Evolutionary conservation across 2,888 invertebrate species (phyloP).

Genomic region (Napeogenes sylphis): DNA sequence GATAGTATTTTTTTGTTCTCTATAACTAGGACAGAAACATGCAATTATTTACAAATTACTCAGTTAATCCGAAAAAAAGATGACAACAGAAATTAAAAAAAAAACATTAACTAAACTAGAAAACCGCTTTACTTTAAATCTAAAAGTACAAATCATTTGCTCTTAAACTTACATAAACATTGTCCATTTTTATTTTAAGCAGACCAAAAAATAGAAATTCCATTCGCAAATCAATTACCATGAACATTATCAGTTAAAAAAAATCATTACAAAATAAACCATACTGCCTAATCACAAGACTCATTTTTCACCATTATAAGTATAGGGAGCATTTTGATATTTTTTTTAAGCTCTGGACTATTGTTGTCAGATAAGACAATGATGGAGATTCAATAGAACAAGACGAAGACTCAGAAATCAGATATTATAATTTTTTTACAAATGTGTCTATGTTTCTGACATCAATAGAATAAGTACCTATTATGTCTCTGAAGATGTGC

Average conservation of each 20-base stretch:
- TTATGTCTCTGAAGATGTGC: too few species aligned
- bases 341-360: conserved; percentile 25
- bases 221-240: conserved; percentile 20
- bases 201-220: conserved; percentile 15
- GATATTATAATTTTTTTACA: neutral
- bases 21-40: too few species aligned
- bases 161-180: neutral
- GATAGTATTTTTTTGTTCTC: too few species aligned
- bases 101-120: too few species aligned
- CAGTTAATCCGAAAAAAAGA: too few species aligned
- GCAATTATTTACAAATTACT: too few species aligned
- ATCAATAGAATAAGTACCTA: too few species aligned
- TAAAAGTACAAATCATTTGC: too few species aligned
- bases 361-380: conserved; percentile 33
- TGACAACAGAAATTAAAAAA: too few species aligned
- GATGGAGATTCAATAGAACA: conserved; percentile 32
- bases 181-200: conserved; percentile 5
- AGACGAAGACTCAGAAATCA: conserved; percentile 20
- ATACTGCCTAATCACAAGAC: neutral
- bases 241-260: conserved; percentile 16
- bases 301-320: conserved; percentile 8
- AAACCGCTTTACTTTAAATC: too few species aligned
- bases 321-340: conserved; percentile 7
- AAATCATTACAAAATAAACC: neutral
- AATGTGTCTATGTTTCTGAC: neutral